Base-by-base conservation (phyloP, 2,797 vertebrate species). In the Pterois miles region DNA sequence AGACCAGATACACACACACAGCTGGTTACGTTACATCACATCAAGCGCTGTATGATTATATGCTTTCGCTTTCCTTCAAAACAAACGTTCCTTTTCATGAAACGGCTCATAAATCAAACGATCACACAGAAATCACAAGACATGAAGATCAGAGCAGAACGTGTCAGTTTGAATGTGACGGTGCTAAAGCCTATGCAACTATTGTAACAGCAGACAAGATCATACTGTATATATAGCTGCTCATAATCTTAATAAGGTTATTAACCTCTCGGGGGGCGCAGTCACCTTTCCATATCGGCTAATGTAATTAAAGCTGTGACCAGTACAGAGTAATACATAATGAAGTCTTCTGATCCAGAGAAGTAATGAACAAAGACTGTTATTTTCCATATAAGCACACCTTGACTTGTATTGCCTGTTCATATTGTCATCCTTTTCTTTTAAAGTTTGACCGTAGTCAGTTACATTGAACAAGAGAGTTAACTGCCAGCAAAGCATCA, bases 281-380 rank as follows among this genome's bases (percentile, higher is more conserved):
- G 25, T 60, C 63, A 58, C 62, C 76, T 58, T 36, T 36, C 22
- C 57, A 43, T 67, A n/a, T 20, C 4, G 38, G 67, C 75, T 78
- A 22, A 84, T 71, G 62, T 71, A 2, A 70, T 66, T 83, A 82
- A 78, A 82, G 56, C 62, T 66, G 10, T 34, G 58, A 79, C 33
- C 29, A 31, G 65, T 27, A 9, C 38, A 43, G 5, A 46, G 60
- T 18, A 20, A 6, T 2, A 60, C 31, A 23, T 7, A 11, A 46
- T 0, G 5, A 67, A 23, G 22, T 53, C 31, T 52, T 53, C 3
- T 11, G 22, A 53, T 18, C 25, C 6, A 25, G 31, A 68, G 31
- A 33, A 16, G 23, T 50, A 33, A 33, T 65, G 2, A 64, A 63
- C 25, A 56, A 22, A 23, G 38, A 29, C 18, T 14, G 43, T 50